These are phyloP conservation scores for Rhizomys pruinosus DNA, from an alignment of 2,113 vertebrate species.

Conservation along the genomic window DNA sequence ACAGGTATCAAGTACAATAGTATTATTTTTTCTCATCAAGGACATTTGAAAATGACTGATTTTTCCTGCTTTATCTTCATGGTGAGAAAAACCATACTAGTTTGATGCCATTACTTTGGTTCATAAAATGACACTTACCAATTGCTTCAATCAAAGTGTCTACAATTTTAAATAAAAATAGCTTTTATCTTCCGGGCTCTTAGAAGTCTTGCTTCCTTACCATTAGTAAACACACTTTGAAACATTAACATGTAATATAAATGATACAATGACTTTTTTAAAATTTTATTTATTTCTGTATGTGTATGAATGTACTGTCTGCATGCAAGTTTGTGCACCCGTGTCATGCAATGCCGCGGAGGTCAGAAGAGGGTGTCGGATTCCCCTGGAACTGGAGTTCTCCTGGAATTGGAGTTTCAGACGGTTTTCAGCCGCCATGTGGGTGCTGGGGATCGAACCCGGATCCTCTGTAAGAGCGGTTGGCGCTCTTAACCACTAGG, in stretches of 20 bases:
- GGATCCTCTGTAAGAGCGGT: too few species aligned
- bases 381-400: too few species aligned
- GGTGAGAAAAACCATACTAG: background rate
- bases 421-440: too few species aligned
- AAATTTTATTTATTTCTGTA: too few species aligned
- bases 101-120: background rate
- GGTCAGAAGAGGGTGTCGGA: too few species aligned
- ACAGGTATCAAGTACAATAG: too few species aligned
- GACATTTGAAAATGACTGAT: background rate
- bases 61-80: background rate
- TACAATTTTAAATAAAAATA: conserved; percentile 2
- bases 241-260: background rate
- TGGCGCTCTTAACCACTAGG: too few species aligned
- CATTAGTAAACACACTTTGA: background rate
- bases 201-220: background rate
- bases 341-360: too few species aligned
- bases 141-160: background rate
- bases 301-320: too few species aligned
- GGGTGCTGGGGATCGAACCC: too few species aligned
- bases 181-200: background rate
- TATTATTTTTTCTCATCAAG: background rate
- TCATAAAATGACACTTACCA: background rate
- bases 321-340: too few species aligned
- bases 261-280: background rate
- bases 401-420: too few species aligned